These are phyloP conservation scores for Indri indri DNA, from an alignment of 2,113 vertebrate genomes.

Conservation along the genomic window DNA sequence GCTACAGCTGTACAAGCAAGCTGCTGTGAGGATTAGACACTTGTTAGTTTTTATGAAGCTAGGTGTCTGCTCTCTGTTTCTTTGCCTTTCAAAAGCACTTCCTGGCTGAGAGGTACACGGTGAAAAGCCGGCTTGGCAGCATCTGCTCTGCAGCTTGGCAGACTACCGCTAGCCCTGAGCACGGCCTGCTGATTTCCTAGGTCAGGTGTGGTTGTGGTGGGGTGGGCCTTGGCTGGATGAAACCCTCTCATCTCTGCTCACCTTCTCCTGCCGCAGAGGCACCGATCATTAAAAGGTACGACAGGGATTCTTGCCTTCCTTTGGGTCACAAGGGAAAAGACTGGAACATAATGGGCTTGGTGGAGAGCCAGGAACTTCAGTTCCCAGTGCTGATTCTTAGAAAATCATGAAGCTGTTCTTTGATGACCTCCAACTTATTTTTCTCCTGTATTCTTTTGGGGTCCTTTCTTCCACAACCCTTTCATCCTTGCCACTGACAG, in stretches of 20 bases:
- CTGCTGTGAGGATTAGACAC: conserved; percentile 62
- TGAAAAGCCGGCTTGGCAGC: conserved; percentile 9
- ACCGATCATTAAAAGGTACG: no score
- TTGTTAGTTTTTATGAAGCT: conserved; percentile 67
- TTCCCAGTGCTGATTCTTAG: not conserved
- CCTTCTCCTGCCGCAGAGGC: not conserved
- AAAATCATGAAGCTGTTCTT: not conserved
- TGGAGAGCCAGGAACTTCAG: not conserved
- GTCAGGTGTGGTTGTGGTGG: not conserved
- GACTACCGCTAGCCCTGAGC: not conserved
- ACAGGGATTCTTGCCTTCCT: not conserved
- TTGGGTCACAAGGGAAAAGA: not conserved
- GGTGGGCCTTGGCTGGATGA: not conserved
- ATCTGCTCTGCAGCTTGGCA: conserved; percentile 8
- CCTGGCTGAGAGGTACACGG: conserved; percentile 18
- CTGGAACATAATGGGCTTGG: not conserved
- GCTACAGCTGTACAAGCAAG: conserved; percentile 60
- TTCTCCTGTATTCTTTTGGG: not conserved
- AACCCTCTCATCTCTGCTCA: not conserved
- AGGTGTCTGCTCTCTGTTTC: conserved; percentile 59
- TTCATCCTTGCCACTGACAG: not conserved
- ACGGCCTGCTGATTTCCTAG: not conserved
- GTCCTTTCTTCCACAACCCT: not conserved
- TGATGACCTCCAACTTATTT: not conserved
- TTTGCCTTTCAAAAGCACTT: conserved; percentile 41